Evolutionary conservation across 2,888 invertebrate genomes (phyloP).

Genomic region (Empis livida): DNA sequence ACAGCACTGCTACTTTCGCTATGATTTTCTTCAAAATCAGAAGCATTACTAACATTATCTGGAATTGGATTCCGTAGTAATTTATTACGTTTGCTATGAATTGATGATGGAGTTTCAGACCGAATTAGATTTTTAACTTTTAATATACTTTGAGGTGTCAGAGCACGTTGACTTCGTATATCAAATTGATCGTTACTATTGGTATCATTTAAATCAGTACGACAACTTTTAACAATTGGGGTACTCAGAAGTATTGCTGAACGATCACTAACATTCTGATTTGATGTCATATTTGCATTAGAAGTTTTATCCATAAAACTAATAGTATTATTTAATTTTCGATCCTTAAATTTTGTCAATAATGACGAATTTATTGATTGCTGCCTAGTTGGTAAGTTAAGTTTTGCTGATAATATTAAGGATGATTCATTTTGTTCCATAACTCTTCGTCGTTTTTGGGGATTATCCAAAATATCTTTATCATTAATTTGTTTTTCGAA

Average conservation of each 20-base stretch:
- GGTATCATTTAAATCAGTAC: not conserved
- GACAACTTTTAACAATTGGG: slow-evolving; percentile 11
- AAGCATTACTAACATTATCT: not conserved
- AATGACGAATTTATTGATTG: slow-evolving; percentile 5
- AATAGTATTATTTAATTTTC: not conserved
- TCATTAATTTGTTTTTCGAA: not conserved
- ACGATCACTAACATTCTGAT: not conserved
- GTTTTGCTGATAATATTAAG: not conserved
- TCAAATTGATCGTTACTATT: not conserved
- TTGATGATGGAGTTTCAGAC: not conserved
- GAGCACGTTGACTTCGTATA: slow-evolving; percentile 1
- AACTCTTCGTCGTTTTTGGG: slow-evolving; percentile 13
- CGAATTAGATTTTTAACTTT: slow-evolving; percentile 4
- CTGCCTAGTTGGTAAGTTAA: no score
- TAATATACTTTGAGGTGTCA: slow-evolving; percentile 10
- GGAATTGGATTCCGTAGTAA: not conserved
- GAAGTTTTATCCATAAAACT: not conserved
- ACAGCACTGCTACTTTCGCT: not conserved
- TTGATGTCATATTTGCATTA: not conserved
- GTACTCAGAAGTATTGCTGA: slow-evolving; percentile 6
- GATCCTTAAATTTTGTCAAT: slow-evolving; percentile 8
- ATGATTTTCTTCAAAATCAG: not conserved
- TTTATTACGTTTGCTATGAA: not conserved
- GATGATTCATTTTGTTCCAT: slow-evolving; percentile 6
- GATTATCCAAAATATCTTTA: slow-evolving; percentile 8